phyloP scores from a whole-genome alignment of 2,113 vertebrate genomes.

The zebrafish (Danio rerio) region DNA sequence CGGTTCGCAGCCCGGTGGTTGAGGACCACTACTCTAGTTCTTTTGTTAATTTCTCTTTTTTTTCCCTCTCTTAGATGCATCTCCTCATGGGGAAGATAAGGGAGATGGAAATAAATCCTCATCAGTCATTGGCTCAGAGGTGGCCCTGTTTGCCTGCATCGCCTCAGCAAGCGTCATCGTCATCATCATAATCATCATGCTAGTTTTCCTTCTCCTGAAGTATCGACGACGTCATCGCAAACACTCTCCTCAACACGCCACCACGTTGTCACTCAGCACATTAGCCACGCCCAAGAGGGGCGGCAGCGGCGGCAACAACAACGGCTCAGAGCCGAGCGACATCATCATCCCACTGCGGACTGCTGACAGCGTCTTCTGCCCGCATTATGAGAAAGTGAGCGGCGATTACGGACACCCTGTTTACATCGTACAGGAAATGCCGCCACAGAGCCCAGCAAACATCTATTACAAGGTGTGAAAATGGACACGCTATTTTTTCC shows the following conservation, averaged over 20 bases:
- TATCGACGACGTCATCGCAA: conserved; percentile 95
- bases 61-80: conserved; percentile 54
- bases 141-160: conserved; percentile 96
- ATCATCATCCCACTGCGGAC: conserved; percentile 99
- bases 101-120: conserved; percentile 84
- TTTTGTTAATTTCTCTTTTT: not conserved
- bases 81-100: conserved; percentile 53
- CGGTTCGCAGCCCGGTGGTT: too few relatives aligned
- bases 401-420: conserved; percentile 99
- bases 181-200: conserved; percentile 97
- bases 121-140: conserved; percentile 90
- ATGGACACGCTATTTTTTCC: not conserved
- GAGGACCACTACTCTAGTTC: too few relatives aligned
- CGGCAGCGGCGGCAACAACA: conserved; percentile 89
- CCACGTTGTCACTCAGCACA: conserved; percentile 94
- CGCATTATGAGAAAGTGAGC: conserved; percentile 99
- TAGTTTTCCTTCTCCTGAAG: conserved; percentile 95
- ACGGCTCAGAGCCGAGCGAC: conserved; percentile 98
- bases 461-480: conserved; percentile 99
- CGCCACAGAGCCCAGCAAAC: conserved; percentile 98
- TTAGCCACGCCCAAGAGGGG: conserved; percentile 95
- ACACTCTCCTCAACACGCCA: conserved; percentile 93
- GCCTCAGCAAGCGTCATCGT: conserved; percentile 97
- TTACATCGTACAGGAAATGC: conserved; percentile 99
- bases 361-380: conserved; percentile 99